Conservation (phyloP, 2,113 vertebrate genomes). For the Zosterops japonicus region DNA sequence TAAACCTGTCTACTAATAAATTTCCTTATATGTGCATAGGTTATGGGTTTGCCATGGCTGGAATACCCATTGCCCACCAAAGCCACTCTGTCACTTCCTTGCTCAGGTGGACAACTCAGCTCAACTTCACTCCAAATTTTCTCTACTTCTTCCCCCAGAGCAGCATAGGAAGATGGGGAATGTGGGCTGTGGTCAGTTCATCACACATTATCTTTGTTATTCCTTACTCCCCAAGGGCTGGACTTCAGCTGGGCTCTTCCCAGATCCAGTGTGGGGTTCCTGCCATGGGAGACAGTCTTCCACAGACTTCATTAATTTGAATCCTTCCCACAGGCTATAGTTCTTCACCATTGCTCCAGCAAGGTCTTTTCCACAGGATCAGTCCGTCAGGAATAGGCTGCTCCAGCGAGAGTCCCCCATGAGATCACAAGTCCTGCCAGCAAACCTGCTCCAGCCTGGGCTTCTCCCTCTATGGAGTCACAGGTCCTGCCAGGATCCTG, state of each 20-base stretch:
- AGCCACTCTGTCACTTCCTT: neutral
- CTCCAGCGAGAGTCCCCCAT: too few relatives aligned
- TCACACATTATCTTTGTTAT: neutral
- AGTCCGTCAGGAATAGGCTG: neutral
- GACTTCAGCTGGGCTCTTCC: fast-evolving
- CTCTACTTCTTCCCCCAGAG: neutral
- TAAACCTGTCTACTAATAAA: neutral
- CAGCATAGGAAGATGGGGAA: neutral
- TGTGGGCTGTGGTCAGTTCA: neutral
- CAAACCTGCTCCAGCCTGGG: neutral
- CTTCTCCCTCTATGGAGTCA: too few relatives aligned
- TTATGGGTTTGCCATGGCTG: neutral
- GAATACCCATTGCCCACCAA: neutral
- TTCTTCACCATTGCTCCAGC: neutral
- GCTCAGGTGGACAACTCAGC: neutral
- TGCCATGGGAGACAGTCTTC: neutral
- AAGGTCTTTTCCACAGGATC: too few relatives aligned
- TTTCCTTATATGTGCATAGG: neutral
- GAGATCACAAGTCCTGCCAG: neutral
- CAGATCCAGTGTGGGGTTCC: neutral
- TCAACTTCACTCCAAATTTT: neutral
- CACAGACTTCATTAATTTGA: too few relatives aligned
- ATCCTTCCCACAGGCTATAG: neutral
- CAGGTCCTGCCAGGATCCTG: neutral
- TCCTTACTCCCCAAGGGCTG: neutral